phyloP scores from a whole-genome alignment of 37 sponge, comb jelly and placozoan species.

The Chondrosia reniformis region DNA sequence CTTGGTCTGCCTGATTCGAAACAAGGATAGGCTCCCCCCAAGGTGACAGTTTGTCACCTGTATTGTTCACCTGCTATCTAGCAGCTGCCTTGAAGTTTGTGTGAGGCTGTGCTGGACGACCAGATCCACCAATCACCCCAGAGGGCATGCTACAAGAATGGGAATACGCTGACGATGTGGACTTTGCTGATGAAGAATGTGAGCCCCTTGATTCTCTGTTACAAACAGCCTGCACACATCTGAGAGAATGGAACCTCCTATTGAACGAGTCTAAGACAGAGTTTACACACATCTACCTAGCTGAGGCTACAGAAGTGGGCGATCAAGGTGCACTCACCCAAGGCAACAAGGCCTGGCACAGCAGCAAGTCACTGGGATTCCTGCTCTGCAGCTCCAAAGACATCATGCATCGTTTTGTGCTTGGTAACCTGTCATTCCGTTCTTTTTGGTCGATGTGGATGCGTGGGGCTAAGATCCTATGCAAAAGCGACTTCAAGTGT shows the following conservation, averaged over 20 bases:
- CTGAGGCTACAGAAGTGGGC: not conserved
- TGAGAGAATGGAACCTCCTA: constrained; percentile 15
- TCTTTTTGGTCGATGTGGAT: constrained; percentile 14
- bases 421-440: not conserved
- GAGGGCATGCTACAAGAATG: constrained; percentile 13
- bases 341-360: constrained; percentile 9
- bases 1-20: not conserved
- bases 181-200: constrained; percentile 14
- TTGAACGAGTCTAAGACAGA: constrained; percentile 28
- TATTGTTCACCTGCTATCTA: constrained; percentile 23
- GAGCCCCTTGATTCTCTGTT: not conserved
- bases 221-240: not conserved
- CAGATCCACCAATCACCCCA: not conserved
- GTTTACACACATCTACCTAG: constrained; percentile 15
- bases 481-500: not conserved
- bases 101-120: not conserved
- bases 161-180: constrained; percentile 45
- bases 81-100: constrained; percentile 23
- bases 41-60: constrained; percentile 22
- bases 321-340: too few species aligned
- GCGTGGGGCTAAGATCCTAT: not conserved
- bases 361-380: constrained; percentile 17
- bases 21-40: constrained; percentile 20
- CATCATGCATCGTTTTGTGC: not conserved
- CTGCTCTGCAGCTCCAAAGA: not conserved